These are phyloP conservation scores for Nezara viridula DNA, from an alignment of 2,888 invertebrate species.

Conservation along the genomic window DNA sequence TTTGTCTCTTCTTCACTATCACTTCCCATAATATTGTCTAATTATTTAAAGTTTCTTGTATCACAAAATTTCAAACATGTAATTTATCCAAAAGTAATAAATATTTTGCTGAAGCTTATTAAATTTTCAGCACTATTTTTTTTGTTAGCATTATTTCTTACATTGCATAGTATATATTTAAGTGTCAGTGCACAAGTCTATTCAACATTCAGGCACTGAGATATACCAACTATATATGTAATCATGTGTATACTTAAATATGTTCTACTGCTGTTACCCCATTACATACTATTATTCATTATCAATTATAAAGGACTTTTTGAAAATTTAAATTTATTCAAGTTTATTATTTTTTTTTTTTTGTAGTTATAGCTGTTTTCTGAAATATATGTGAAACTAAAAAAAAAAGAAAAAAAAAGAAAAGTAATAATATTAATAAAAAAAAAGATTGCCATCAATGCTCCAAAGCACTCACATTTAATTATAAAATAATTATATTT, in stretches of 20 bases:
- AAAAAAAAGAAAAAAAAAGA: neutral
- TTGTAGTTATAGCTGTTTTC: neutral
- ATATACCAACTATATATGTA: neutral
- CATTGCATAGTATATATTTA: too few species aligned
- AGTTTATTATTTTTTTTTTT: neutral
- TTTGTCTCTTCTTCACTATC: too few species aligned
- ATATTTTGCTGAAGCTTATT: too few species aligned
- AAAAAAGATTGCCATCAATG: neutral
- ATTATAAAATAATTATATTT: neutral
- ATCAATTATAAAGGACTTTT: neutral
- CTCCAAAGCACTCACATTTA: neutral
- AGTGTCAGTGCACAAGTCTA: neutral
- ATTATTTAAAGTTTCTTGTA: too few species aligned
- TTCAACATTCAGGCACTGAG: neutral
- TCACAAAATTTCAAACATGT: too few species aligned
- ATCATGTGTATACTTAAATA: neutral
- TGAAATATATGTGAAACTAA: neutral
- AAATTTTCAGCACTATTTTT: too few species aligned
- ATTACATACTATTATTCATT: neutral
- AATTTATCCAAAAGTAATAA: too few species aligned
- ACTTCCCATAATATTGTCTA: too few species aligned
- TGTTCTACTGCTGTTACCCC: neutral
- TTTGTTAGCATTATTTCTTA: too few species aligned
- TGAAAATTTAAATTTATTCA: neutral
- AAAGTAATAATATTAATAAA: too few species aligned